Percentiles rank a stretch among this genome's conserved stretches.
Evolutionary conservation across 2,888 invertebrate species (phyloP).

Genomic region (Tachina lurida): DNA sequence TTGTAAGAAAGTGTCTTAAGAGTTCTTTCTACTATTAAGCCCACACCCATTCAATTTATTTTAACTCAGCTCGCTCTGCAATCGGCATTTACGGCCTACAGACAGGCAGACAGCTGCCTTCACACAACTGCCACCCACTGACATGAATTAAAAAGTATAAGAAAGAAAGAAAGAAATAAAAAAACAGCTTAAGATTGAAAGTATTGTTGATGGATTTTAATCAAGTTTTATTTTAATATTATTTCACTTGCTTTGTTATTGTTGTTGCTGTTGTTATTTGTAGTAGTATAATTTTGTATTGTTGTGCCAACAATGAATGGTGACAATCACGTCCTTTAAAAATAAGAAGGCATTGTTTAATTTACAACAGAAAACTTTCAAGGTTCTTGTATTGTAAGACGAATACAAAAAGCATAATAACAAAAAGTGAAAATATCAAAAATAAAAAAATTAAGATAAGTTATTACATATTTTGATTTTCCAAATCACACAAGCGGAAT

Average conservation of each 20-base stretch:
- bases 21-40: slow-evolving; percentile 41
- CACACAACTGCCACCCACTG: slow-evolving; percentile 25
- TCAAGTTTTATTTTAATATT: slow-evolving; percentile 63
- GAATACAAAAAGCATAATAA: neutral
- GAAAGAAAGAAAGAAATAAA: neutral
- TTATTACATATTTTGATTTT: neutral
- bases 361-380: slow-evolving; percentile 58
- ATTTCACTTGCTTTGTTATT: neutral
- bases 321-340: slow-evolving; percentile 43
- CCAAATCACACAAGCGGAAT: neutral
- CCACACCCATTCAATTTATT: neutral
- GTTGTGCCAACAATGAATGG: slow-evolving; percentile 25
- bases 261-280: slow-evolving; percentile 29
- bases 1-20: slow-evolving; percentile 29
- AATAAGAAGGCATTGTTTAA: slow-evolving; percentile 58
- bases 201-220: slow-evolving; percentile 67
- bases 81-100: neutral
- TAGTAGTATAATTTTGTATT: slow-evolving; percentile 30
- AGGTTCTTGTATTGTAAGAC: slow-evolving; percentile 33
- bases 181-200: slow-evolving; percentile 22
- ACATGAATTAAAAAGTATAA: slow-evolving; percentile 48
- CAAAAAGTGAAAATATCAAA: neutral
- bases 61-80: neutral
- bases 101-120: neutral
- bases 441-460: neutral